These are phyloP conservation scores for Volucella inanis DNA, from an alignment of 2,888 invertebrate species.

Conservation along the genomic window DNA sequence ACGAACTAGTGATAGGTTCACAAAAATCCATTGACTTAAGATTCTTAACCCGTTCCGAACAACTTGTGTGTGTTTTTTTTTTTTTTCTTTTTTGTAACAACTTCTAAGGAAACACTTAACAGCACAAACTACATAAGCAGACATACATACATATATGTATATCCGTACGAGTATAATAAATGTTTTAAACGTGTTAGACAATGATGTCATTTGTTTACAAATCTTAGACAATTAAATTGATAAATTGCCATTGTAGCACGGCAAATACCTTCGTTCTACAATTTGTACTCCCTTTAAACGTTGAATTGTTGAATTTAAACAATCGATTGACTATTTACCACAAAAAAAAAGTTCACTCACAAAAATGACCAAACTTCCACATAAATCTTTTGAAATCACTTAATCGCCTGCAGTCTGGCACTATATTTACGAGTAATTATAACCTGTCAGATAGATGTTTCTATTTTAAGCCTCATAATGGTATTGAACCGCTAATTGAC, in stretches of 20 bases:
- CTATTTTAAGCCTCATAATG: no score
- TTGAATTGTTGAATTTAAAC: no score
- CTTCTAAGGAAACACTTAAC: slow-evolving; percentile 28
- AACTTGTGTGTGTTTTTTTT: neutral
- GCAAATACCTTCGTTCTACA: neutral
- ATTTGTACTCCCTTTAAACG: neutral
- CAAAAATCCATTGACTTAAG: neutral
- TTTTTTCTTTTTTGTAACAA: no score
- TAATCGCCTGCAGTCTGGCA: no score
- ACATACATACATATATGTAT: no score
- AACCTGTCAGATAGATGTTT: no score
- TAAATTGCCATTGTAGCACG: neutral
- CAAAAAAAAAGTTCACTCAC: neutral
- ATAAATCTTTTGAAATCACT: no score
- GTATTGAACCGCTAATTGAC: no score
- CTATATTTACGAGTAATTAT: no score
- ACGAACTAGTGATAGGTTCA: neutral
- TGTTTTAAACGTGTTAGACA: slow-evolving; percentile 1
- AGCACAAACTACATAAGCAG: neutral
- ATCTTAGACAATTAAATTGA: slow-evolving; percentile 16
- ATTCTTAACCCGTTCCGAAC: slow-evolving; percentile 6
- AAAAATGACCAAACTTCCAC: no score
- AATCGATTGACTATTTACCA: neutral
- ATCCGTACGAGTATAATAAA: neutral
- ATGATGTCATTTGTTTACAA: slow-evolving; percentile 44